These are phyloP conservation scores for Schizothorax lantsangensis DNA, from an alignment of 2,797 vertebrate species.

Conservation along the genomic window DNA sequence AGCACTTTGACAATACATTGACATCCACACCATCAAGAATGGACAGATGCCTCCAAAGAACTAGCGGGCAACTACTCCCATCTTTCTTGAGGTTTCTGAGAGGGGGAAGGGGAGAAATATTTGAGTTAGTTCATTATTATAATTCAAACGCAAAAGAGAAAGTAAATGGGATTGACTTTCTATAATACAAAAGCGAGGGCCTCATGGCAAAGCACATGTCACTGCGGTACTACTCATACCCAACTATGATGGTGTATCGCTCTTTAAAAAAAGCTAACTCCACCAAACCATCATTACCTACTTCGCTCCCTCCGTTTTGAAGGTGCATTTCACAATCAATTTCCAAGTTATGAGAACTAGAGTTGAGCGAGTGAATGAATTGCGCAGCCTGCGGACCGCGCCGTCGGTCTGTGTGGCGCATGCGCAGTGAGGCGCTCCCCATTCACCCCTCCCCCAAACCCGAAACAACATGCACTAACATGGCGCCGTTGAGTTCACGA, in stretches of 20 bases:
- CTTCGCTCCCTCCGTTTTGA: not conserved
- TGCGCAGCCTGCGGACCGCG: conserved; percentile 78
- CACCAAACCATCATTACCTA: not conserved
- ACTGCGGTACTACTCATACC: not conserved
- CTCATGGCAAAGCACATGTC: conserved; percentile 36
- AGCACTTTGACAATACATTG: conserved; percentile 99
- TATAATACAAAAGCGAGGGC: conserved; percentile 16
- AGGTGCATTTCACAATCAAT: conserved; percentile 25
- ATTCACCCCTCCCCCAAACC: conserved; percentile 78
- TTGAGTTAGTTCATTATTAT: not conserved
- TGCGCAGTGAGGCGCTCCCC: conserved; percentile 69
- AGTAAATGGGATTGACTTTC: not conserved
- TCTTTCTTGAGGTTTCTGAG: conserved; percentile 26
- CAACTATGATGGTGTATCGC: not conserved
- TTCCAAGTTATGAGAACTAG: conserved; percentile 66
- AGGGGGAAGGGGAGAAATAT: conserved; percentile 7
- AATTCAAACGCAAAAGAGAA: not conserved
- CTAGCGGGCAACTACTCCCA: not conserved
- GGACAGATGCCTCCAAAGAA: not conserved
- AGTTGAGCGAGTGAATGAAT: conserved; percentile 75
- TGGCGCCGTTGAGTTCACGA: conserved; percentile 82
- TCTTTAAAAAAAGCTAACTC: not conserved
- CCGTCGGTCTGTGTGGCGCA: conserved; percentile 68
- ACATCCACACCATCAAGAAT: conserved; percentile 56
- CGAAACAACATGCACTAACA: conserved; percentile 76